Percentiles rank a stretch among this genome's conserved stretches.
These are phyloP conservation scores for Hippocampus barbouri DNA, from an alignment of 2,113 vertebrate genomes.

Conservation along the genomic window DNA sequence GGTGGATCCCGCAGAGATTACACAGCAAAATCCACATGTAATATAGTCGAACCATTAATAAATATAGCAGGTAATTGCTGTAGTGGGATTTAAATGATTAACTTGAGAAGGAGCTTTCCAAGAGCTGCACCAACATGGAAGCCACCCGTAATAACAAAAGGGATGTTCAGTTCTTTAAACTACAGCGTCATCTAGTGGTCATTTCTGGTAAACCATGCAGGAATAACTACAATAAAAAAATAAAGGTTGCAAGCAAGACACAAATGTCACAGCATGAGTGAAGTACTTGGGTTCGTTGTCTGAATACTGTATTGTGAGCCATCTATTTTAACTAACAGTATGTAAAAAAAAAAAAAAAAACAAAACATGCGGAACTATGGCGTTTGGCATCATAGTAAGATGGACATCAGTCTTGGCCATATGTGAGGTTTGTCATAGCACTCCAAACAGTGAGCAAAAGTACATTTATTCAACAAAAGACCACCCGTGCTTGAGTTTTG, in stretches of 20 bases:
- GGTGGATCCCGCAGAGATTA: not conserved
- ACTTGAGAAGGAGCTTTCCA: not conserved
- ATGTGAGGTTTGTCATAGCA: not conserved
- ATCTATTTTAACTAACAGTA: too few species aligned
- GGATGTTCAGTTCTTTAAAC: not conserved
- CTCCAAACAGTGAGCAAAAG: not conserved
- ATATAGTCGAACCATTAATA: not conserved
- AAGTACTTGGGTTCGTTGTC: too few species aligned
- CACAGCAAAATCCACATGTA: not conserved
- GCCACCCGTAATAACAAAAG: not conserved
- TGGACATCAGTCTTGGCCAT: too few species aligned
- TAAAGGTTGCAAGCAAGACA: too few species aligned
- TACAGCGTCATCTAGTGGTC: not conserved
- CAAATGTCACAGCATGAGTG: too few species aligned
- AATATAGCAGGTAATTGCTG: not conserved
- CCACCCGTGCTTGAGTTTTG: conserved; percentile 41
- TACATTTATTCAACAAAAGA: not conserved
- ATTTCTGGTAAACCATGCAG: not conserved
- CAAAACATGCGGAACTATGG: too few species aligned
- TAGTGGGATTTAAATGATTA: not conserved
- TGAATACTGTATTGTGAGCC: too few species aligned
- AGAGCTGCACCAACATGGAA: not conserved
- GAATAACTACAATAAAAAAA: not conserved
- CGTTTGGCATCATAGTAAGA: too few species aligned
- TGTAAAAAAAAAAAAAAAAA: too few species aligned